These are phyloP conservation scores for Phyllopteryx taeniolatus DNA, from an alignment of 2,113 vertebrate species.

Conservation along the genomic window DNA sequence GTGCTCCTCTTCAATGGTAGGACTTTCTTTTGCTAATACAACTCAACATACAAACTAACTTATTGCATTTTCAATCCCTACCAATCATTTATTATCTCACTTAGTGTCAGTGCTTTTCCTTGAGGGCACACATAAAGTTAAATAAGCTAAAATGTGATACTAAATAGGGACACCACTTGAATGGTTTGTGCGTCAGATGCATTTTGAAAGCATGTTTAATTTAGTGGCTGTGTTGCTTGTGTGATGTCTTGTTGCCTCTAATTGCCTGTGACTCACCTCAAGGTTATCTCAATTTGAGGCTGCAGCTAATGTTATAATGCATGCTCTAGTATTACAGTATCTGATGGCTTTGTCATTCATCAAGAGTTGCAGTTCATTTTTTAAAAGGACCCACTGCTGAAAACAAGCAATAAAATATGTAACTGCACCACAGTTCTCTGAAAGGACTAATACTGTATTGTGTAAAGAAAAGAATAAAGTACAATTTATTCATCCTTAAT, in stretches of 20 bases:
- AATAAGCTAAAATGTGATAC: no score
- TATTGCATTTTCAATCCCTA: not conserved
- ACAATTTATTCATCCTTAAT: not conserved
- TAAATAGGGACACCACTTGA: not conserved
- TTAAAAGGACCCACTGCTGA: no score
- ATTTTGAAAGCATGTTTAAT: slow-evolving; percentile 15
- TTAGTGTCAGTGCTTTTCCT: slow-evolving; percentile 22
- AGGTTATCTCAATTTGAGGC: no score
- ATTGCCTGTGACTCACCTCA: slow-evolving; percentile 13
- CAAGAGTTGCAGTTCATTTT: no score
- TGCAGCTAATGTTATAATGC: slow-evolving; percentile 17
- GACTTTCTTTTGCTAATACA: not conserved
- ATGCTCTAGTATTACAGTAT: not conserved
- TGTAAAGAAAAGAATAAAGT: no score
- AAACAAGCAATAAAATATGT: no score
- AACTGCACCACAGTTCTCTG: no score
- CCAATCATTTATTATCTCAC: not conserved
- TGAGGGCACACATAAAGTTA: slow-evolving; percentile 9
- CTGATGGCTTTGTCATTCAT: not conserved
- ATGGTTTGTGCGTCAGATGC: slow-evolving; percentile 6
- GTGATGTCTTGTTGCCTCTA: slow-evolving; percentile 44
- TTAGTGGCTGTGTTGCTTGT: slow-evolving; percentile 32
- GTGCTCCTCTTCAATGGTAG: slow-evolving; percentile 66
- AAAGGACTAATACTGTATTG: no score
- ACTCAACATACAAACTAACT: no score